Conservation (phyloP, 1,140 invertebrate genomes). For the Ptiloglossa arizonensis region DNA sequence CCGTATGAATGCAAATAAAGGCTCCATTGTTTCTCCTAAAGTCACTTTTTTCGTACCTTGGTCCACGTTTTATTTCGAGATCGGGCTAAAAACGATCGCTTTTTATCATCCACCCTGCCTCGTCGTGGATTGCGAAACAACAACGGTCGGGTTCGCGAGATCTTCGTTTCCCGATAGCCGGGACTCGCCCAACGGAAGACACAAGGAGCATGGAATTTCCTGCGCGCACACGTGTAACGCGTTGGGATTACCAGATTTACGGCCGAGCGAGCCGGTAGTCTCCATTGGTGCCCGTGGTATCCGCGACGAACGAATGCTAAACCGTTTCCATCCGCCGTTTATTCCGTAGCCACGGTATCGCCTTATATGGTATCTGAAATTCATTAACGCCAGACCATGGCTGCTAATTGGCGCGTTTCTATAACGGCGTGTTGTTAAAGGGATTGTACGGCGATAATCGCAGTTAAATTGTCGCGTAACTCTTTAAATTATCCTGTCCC, state of each 20-base stretch:
- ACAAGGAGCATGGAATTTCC: no score
- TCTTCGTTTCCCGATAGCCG: no score
- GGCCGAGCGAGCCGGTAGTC: neutral
- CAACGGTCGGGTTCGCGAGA: no score
- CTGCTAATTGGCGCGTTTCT: constrained; percentile 50
- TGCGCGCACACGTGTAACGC: neutral
- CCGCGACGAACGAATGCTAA: constrained; percentile 1
- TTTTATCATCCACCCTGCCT: no score
- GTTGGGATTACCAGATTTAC: neutral
- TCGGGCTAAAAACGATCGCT: no score
- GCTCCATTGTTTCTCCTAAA: no score
- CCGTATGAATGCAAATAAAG: no score
- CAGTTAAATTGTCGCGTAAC: constrained; percentile 62
- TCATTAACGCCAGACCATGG: constrained; percentile 42
- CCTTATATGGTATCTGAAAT: constrained; percentile 44
- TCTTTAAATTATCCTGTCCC: constrained; percentile 62
- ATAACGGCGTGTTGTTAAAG: constrained; percentile 61
- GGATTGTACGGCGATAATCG: constrained; percentile 62
- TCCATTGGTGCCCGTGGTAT: neutral
- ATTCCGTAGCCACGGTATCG: constrained; percentile 10
- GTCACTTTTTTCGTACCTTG: no score
- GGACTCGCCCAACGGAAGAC: no score
- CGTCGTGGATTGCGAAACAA: no score
- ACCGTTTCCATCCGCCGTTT: constrained; percentile 16
- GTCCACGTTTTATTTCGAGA: no score